These are phyloP conservation scores for Cabera pusaria DNA, from an alignment of 2,888 invertebrate species.

Conservation along the genomic window DNA sequence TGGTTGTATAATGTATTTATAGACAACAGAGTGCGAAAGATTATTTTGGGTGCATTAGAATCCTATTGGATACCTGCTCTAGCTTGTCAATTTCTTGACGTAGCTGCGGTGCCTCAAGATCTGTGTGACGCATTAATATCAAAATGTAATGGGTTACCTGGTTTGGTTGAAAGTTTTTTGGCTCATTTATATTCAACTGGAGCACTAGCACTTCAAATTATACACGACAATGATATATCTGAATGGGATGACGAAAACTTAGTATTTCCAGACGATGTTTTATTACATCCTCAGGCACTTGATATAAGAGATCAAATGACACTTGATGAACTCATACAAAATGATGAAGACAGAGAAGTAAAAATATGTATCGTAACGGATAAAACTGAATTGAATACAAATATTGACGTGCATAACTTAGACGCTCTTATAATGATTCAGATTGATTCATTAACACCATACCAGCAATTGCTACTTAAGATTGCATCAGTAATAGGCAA, in stretches of 20 bases:
- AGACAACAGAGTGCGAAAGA: conserved; percentile 63
- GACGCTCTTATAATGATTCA: conserved; percentile 79
- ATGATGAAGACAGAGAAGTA: conserved; percentile 50
- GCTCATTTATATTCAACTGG: conserved; percentile 75
- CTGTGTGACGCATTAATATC: conserved; percentile 69
- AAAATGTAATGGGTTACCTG: conserved; percentile 78
- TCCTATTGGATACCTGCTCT: conserved; percentile 68
- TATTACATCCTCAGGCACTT: conserved; percentile 63
- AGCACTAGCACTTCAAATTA: conserved; percentile 61
- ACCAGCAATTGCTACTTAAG: conserved; percentile 84
- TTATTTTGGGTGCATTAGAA: conserved; percentile 65
- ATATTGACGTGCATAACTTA: conserved; percentile 66
- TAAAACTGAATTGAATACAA: conserved; percentile 59
- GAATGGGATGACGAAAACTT: conserved; percentile 50
- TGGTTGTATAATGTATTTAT: conserved; percentile 73
- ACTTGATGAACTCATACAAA: conserved; percentile 51
- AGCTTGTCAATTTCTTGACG: conserved; percentile 84
- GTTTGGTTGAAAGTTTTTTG: conserved; percentile 78
- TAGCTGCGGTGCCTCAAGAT: conserved; percentile 79
- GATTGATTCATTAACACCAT: conserved; percentile 82
- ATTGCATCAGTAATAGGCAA: conserved; percentile 84
- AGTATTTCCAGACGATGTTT: conserved; percentile 58
- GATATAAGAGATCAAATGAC: conserved; percentile 51
- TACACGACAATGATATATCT: conserved; percentile 47
- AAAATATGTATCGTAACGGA: conserved; percentile 59